Base-by-base conservation (phyloP, 2,888 invertebrate genomes). In the Tipula lateralis region DNA sequence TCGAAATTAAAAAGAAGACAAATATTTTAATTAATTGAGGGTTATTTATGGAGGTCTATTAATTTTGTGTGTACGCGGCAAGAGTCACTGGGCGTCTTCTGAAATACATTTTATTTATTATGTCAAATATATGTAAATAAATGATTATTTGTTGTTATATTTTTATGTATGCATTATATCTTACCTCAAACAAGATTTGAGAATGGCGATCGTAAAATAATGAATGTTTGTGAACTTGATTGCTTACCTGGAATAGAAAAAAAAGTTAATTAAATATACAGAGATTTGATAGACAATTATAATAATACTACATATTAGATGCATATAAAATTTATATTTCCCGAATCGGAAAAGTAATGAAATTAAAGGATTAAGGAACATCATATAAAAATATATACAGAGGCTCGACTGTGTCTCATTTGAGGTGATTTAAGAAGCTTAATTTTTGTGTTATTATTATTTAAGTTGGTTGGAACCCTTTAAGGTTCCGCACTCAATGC, bases 1-100 rank as follows among this genome's bases (percentile, higher is more conserved):
- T 24, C 66, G 66, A 9, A 66, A 24, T 66, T 66, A 66, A 24
- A 24, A 66, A 66, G 66, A 66, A 66, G 66, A 24, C 19, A 24
- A 66, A 66, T 66, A 66, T 66, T 66, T 66, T 66, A 66, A 66
- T 66, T 66, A 66, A 66, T 66, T 66, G 66, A 66, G 66, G 66
- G 66, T 66, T 66, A 66, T 66, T 66, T 66, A 66, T 66, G 66
- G 66, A 19, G 24, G 24, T 66, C 66, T 66, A 66, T 66, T 66
- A 66, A 66, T 66, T 66, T 66, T 66, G 66, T 66, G 24, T 66
- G 24, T 66, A 24, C 66, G 19, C 66, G 9, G 66, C 24, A 66
- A 66, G 9, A 66, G 66, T 24, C 66, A 66, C 24, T 66, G 24
- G 66, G 66, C 24, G 66, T 66, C 66, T 66, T 66, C 66, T 24